These are phyloP conservation scores for Nothocercus nigrocapillus DNA, from an alignment of 2,113 vertebrate species.

Conservation along the genomic window DNA sequence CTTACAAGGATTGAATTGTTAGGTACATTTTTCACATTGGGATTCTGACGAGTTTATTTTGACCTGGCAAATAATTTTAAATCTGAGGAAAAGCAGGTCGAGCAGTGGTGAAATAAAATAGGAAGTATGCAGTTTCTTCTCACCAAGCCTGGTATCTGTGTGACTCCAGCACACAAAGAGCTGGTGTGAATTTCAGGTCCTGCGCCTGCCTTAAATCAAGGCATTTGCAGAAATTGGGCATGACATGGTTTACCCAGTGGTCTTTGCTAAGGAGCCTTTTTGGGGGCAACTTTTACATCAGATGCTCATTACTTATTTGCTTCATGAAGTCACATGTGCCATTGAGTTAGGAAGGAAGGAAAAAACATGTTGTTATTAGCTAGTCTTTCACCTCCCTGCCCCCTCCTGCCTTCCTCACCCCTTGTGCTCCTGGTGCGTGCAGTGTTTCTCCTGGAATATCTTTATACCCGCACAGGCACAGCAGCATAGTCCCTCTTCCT, in stretches of 20 bases:
- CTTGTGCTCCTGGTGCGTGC: background rate
- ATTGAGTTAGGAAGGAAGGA: conserved; percentile 74
- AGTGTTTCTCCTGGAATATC: conserved; percentile 1
- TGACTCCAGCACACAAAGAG: conserved; percentile 88
- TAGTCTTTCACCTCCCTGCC: background rate
- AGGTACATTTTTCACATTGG: conserved; percentile 83
- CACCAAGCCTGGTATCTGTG: conserved; percentile 74
- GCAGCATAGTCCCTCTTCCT: background rate
- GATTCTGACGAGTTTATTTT: conserved; percentile 84
- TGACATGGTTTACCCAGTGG: conserved; percentile 92
- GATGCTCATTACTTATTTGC: conserved; percentile 79
- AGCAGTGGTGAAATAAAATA: conserved; percentile 80
- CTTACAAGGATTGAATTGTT: conserved; percentile 81
- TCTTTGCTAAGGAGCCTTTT: conserved; percentile 80
- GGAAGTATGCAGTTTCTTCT: conserved; percentile 87
- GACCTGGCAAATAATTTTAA: conserved; percentile 90
- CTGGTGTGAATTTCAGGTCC: conserved; percentile 92
- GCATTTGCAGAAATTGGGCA: conserved; percentile 81
- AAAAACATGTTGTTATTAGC: conserved; percentile 64
- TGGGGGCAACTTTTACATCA: conserved; percentile 67
- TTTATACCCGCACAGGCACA: background rate
- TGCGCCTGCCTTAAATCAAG: conserved; percentile 89
- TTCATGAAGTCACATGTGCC: conserved; percentile 76
- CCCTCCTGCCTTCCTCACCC: background rate
- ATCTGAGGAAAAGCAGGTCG: conserved; percentile 88